These are phyloP conservation scores for Tympanoctomys barrerae DNA, from an alignment of 2,797 vertebrate species.

Conservation along the genomic window DNA sequence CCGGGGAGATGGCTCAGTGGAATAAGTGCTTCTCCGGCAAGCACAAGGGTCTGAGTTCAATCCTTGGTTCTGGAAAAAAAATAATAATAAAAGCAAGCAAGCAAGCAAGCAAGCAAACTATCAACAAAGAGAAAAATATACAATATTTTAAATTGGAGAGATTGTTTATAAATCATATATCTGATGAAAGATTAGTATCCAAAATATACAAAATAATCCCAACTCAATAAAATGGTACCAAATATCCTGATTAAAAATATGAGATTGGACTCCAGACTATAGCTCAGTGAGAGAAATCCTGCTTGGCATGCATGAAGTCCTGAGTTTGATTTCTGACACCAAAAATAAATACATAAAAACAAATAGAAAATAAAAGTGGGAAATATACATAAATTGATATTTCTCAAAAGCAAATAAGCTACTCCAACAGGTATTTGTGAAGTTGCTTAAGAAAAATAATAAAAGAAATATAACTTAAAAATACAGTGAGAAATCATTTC, in stretches of 20 bases:
- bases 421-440: neutral
- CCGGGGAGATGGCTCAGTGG: too few species aligned
- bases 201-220: neutral
- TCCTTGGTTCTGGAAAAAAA: too few species aligned
- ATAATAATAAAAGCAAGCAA: too few species aligned
- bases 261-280: too few species aligned
- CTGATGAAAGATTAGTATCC: neutral
- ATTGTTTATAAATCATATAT: neutral
- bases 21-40: too few species aligned
- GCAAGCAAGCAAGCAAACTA: neutral
- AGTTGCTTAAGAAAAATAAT: neutral
- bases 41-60: too few species aligned
- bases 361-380: too few species aligned
- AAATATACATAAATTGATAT: neutral
- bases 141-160: neutral
- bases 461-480: neutral
- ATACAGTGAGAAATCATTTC: neutral
- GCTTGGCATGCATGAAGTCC: too few species aligned
- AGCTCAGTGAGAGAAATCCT: neutral
- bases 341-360: too few species aligned
- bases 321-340: too few species aligned
- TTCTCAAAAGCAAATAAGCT: neutral
- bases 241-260: neutral
- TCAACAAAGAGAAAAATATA: neutral
- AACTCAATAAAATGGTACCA: neutral